A percentile compares a stretch with the other conserved stretches of the same genome.
Evolutionary conservation across 2,113 vertebrate genomes (phyloP).

Genomic region (Lamprologus lemairii): DNA sequence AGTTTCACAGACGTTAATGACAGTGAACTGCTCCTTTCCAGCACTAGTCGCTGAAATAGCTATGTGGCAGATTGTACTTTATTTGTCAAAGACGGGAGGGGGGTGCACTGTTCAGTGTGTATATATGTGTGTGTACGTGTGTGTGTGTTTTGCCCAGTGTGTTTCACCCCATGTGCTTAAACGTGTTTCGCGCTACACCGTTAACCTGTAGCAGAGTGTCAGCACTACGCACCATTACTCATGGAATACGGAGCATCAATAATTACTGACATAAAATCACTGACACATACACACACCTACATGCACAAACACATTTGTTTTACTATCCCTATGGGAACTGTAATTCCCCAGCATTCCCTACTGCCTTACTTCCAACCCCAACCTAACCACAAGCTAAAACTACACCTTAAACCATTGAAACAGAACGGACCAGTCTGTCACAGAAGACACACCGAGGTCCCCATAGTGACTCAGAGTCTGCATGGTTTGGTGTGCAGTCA

Average conservation of each 20-base stretch:
- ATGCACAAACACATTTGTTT: neutral
- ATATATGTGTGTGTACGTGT: neutral
- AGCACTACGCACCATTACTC: conserved; percentile 46
- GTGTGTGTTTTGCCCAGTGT: neutral
- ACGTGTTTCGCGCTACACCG: neutral
- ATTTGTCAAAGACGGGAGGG: neutral
- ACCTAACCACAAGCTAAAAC: neutral
- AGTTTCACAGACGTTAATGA: neutral
- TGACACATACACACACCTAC: neutral
- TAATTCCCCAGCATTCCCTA: neutral
- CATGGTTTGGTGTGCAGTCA: neutral
- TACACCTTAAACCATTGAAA: neutral
- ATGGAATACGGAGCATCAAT: conserved; percentile 44
- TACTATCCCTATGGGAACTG: neutral
- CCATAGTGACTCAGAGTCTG: neutral
- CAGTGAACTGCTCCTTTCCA: neutral
- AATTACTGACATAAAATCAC: conserved; percentile 40
- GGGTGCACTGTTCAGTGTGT: no score
- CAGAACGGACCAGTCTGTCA: neutral
- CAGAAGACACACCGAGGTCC: neutral
- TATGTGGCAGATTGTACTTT: neutral
- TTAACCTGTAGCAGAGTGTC: conserved; percentile 56
- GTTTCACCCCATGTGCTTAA: neutral
- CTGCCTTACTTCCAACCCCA: neutral
- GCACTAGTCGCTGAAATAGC: neutral